Percentiles rank a stretch among this genome's conserved stretches.
Evolutionary conservation across 2,888 invertebrate species (phyloP).

Genomic region (Rhimphoctona megacephalus): DNA sequence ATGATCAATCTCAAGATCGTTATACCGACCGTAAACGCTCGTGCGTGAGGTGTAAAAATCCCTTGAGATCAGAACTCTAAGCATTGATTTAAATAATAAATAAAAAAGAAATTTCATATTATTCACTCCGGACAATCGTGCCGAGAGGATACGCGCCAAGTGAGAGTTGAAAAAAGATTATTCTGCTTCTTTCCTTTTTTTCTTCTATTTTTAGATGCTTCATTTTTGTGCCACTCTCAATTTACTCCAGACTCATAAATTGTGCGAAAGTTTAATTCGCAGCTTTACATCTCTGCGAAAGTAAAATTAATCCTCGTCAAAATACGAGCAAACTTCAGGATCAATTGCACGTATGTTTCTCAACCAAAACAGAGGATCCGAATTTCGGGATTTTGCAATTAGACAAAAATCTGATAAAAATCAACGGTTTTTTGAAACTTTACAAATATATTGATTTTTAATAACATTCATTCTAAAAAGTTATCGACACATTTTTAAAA

Average conservation of each 20-base stretch:
- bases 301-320: constrained; percentile 2
- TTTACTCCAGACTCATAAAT: constrained; percentile 27
- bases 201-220: not conserved
- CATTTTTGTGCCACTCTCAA: not conserved
- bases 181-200: not conserved
- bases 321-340: not conserved
- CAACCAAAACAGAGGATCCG: not conserved
- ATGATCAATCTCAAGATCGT: not conserved
- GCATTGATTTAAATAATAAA: not conserved
- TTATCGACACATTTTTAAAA: not conserved
- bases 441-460: not conserved
- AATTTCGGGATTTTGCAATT: not conserved
- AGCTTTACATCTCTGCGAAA: not conserved
- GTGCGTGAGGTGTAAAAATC: not conserved
- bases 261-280: constrained; percentile 13
- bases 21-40: not conserved
- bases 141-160: not conserved
- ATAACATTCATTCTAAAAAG: not conserved
- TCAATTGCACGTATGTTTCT: not conserved
- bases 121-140: not conserved
- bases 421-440: not conserved
- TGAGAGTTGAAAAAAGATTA: constrained; percentile 1
- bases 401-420: not conserved
- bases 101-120: constrained; percentile 10
- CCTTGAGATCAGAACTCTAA: not conserved